Evolutionary conservation across 2,113 vertebrate genomes (phyloP).

Genomic region (Chaetorhynchus papuensis): DNA sequence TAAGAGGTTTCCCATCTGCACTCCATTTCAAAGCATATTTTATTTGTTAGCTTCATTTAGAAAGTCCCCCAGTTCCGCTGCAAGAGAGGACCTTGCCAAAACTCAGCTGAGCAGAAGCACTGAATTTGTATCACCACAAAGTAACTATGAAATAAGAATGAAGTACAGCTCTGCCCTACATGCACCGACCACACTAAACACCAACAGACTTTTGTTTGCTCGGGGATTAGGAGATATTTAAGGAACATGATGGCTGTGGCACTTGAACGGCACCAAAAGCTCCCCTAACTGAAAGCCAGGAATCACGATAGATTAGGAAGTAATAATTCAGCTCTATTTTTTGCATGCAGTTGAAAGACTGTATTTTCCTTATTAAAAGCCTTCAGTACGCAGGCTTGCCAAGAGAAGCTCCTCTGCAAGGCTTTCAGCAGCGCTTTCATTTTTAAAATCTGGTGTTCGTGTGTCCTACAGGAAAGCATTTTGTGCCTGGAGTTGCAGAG

Average conservation of each 20-base stretch:
- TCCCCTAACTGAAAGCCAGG: background rate
- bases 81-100: constrained; percentile 34
- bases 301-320: constrained; percentile 1
- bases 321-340: constrained; percentile 35
- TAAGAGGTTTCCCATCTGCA: constrained; percentile 34
- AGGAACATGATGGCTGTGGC: background rate
- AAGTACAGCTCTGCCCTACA: background rate
- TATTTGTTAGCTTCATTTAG: constrained; percentile 50
- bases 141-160: background rate
- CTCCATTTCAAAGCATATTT: constrained; percentile 61
- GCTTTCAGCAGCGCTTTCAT: background rate
- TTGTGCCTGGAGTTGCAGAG: background rate
- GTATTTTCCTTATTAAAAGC: background rate
- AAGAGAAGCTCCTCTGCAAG: background rate
- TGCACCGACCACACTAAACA: background rate
- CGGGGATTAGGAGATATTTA: constrained; percentile 28
- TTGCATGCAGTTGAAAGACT: background rate
- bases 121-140: background rate
- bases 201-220: background rate
- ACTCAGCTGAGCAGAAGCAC: background rate
- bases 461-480: background rate
- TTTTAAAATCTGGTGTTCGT: constrained; percentile 1
- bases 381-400: background rate
- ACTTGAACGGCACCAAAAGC: constrained; percentile 4
- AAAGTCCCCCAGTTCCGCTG: constrained; percentile 16